Conservation (phyloP, 2,113 vertebrate species). For the Typhlomys cinereus region DNA sequence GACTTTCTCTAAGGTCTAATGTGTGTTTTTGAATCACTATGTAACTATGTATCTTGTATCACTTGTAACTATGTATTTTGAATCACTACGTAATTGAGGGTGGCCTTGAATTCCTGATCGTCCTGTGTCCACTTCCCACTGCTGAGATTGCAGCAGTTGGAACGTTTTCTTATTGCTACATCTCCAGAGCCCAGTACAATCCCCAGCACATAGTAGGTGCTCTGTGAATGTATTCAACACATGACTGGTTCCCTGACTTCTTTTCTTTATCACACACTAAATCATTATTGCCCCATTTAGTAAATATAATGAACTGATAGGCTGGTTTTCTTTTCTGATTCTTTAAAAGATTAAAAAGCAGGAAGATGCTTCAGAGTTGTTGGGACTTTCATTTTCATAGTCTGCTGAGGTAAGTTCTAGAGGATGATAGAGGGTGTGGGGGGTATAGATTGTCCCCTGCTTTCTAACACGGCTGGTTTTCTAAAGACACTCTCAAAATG, state of each 20-base stretch:
- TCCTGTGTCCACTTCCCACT: neutral
- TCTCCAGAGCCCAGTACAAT: neutral
- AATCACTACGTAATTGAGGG: neutral
- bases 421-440: too few species aligned
- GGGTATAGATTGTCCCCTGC: too few species aligned
- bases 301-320: neutral
- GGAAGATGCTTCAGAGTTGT: neutral
- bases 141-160: neutral
- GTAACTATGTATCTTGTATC: too few species aligned
- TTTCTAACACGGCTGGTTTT: neutral
- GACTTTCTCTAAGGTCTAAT: constrained; percentile 5
- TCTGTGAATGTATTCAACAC: constrained; percentile 6
- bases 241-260: neutral
- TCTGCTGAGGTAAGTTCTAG: constrained; percentile 1
- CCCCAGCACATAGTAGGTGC: neutral
- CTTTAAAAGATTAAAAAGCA: constrained; percentile 36
- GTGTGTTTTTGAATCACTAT: neutral
- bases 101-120: neutral
- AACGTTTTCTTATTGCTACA: constrained; percentile 30
- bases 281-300: constrained; percentile 29
- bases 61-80: neutral
- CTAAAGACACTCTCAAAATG: constrained; percentile 7
- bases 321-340: constrained; percentile 26
- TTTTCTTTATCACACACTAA: constrained; percentile 19
- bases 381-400: neutral